These are phyloP conservation scores for Drosophila tanythrix DNA, from an alignment of 2,888 invertebrate species.

Conservation along the genomic window DNA sequence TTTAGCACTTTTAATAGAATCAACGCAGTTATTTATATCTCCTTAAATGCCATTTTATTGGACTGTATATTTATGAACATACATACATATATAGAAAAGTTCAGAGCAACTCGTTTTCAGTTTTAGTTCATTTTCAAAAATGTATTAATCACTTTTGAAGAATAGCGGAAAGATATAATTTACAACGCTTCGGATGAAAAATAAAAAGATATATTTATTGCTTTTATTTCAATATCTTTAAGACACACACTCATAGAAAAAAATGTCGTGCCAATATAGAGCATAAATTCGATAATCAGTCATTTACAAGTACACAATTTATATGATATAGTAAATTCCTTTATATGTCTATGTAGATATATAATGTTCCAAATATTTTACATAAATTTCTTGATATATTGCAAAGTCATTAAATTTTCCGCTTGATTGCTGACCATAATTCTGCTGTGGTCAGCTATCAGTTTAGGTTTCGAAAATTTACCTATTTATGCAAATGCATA, in stretches of 20 bases:
- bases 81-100: too few species aligned
- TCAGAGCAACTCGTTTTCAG: not conserved
- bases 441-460: slow-evolving; percentile 5
- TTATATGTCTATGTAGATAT: not conserved
- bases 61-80: not conserved
- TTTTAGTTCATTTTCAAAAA: not conserved
- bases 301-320: not conserved
- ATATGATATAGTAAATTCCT: not conserved
- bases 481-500: not conserved
- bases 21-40: not conserved
- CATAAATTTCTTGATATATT: not conserved
- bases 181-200: not conserved
- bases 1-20: slow-evolving; percentile 7
- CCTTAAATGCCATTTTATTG: not conserved
- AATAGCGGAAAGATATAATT: not conserved
- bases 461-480: not conserved
- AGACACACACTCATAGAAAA: too few species aligned
- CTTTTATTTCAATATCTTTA: not conserved
- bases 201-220: too few species aligned
- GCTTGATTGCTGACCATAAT: not conserved
- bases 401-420: not conserved
- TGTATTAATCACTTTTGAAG: not conserved
- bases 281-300: not conserved
- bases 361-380: not conserved
- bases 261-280: too few species aligned